Evolutionary conservation across 2,888 invertebrate genomes (phyloP).

Genomic region (Eupithecia dodoneata): DNA sequence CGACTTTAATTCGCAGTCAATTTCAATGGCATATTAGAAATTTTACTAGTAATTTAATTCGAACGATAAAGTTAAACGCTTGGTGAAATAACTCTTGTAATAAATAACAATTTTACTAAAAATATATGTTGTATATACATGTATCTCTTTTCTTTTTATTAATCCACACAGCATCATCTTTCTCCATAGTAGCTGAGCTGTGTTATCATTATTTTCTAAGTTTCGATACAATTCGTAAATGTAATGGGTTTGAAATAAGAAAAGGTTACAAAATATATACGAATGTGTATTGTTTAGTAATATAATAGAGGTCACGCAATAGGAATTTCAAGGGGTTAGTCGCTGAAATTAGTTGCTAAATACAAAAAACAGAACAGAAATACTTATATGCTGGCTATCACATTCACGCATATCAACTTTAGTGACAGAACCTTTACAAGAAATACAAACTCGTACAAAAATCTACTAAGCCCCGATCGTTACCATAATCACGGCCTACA

Average conservation of each 20-base stretch:
- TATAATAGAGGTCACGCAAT: neutral
- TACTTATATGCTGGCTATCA: neutral
- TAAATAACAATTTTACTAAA: neutral
- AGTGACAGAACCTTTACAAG: neutral
- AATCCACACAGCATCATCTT: neutral
- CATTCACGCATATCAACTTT: neutral
- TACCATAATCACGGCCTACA: neutral
- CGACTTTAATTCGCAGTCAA: slow-evolving; percentile 6
- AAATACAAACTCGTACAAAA: neutral
- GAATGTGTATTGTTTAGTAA: neutral
- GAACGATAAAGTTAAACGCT: neutral
- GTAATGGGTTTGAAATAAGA: neutral
- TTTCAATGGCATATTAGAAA: slow-evolving; percentile 10
- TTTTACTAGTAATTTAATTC: slow-evolving; percentile 6
- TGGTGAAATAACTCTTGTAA: neutral
- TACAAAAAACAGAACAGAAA: neutral
- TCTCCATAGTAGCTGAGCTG: neutral
- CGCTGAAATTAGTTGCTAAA: neutral
- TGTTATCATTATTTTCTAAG: neutral
- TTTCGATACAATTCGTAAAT: neutral
- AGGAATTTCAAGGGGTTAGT: neutral
- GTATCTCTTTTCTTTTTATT: too few species aligned
- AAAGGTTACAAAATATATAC: neutral
- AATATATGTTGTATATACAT: too few species aligned
- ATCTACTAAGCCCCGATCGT: neutral